Base-by-base conservation (phyloP, 1,140 invertebrate species). In the Coenobita brevimanus region DNA sequence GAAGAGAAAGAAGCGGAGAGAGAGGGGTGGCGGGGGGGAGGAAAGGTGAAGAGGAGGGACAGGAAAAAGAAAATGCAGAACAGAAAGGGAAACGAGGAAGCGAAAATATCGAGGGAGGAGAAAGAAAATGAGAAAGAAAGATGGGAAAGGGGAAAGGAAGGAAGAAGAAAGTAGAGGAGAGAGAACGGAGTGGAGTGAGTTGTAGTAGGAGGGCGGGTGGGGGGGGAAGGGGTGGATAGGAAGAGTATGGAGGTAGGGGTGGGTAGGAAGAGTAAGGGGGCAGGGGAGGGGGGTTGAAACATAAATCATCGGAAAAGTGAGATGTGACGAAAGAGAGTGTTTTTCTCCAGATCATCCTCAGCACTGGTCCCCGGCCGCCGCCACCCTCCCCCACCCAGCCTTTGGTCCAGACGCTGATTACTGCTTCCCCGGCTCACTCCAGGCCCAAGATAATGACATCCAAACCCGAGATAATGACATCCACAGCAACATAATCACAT, bases 371-470 rank as follows among this genome's bases (percentile, higher is more conserved):
- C 27, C 27, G 38, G 27, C 30, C 57, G 57, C 62, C 30, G 46
- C 6, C 6, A 50, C 17, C 46, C 46, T 50, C 17, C 6, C 6
- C 46, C 17, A 50, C 46, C 46, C 46, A 17, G 46, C 46, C 6
- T 50, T 50, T 50, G 46, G 46, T 50, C 67, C 75, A 79, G 62
- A 71, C 57, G 60, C 69, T 87, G 76, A 87, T 87, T 79, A 87
- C 38, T 54, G 75, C 41, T 79, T 87, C 69, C 80, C 69, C 79
- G 75, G 84, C 60, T 38, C 36, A 50, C 46, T 33, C 57, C 76
- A 67, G 27, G 75, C 60, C 43, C 62, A 85, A 38, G 57, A 85
- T 85, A 85, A 85, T 85, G 73, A 85, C 73, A 85, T 78, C 73
- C 73, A 85, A 85, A 67, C 83, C 62, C 62, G 46, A 6, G 46